Base-by-base conservation (phyloP, 1,140 invertebrate species). In the Nephotettix cincticeps region DNA sequence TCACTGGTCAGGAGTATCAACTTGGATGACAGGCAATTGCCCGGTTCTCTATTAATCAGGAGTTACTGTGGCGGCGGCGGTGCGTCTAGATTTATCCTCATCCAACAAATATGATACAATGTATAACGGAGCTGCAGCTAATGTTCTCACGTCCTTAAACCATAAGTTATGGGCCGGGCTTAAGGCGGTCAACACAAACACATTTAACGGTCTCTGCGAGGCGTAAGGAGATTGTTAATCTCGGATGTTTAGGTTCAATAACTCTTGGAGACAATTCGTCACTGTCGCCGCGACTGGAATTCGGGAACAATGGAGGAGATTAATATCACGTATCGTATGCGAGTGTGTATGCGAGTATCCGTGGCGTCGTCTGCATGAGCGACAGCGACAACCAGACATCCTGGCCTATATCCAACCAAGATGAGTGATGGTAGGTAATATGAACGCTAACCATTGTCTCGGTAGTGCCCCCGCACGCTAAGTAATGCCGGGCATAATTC, bases 71-170 rank as follows among this genome's bases (percentile, higher is more conserved):
- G 6, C 56, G 56, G 28, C 56, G 13, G 25, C 56, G 23, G 56
- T 27, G n/a, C 21, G 56, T 61, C 56, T 61, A 61, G 56, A 61
- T 61, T 61, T 61, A 61, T 28, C 23, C 56, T 6, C 56, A 11
- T 54, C 47, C 4, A 21, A 61, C 56, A 61, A 61, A 61, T 61
- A 61, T 14, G 13, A 61, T 28, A 61, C 56, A 61, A 61, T 61
- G 56, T 61, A 28, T 61, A 61, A 61, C 56, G 56, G 56, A 61
- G 47, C 25, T 23, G 28, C 14, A n/a, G 25, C 21, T 61, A 61
- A 61, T 61, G 56, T 61, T 61, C 56, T 61, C 56, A 61, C 56
- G 56, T 61, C 56, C 25, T 61, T 61, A 61, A 28, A 11, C 56
- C 56, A 61, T 61, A 61, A 61, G 21, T 61, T 61, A 61, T 25